Percentiles rank a stretch among this genome's conserved stretches.
These are phyloP conservation scores for Ips typographus DNA, from an alignment of 1,140 invertebrate species.

Conservation along the genomic window DNA sequence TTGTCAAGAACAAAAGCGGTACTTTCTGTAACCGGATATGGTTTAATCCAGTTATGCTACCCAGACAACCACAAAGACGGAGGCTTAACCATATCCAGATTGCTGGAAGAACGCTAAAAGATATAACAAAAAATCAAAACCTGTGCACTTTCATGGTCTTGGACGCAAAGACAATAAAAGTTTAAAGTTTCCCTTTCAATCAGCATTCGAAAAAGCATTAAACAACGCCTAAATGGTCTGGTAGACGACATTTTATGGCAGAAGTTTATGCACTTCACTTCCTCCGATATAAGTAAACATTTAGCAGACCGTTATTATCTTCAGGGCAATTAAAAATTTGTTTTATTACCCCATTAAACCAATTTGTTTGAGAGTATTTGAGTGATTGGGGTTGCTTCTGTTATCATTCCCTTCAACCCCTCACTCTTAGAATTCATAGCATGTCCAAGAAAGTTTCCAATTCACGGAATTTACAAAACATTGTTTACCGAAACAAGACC, in stretches of 20 bases:
- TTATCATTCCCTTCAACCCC: background rate
- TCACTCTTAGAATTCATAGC: background rate
- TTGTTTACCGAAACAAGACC: too few species aligned
- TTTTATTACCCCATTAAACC: slow-evolving; percentile 23
- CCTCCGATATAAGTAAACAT: slow-evolving; percentile 38
- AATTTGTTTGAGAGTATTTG: slow-evolving; percentile 17
- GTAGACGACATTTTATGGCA: slow-evolving; percentile 39
- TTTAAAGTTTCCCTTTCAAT: slow-evolving; percentile 40
- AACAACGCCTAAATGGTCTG: slow-evolving; percentile 16
- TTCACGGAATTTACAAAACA: too few species aligned
- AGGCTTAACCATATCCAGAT: slow-evolving; percentile 1
- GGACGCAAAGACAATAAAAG: slow-evolving; percentile 23
- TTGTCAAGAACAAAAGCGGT: slow-evolving; percentile 25
- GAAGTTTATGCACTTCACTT: slow-evolving; percentile 40
- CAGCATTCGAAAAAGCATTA: slow-evolving; percentile 30
- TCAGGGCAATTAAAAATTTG: slow-evolving; percentile 26
- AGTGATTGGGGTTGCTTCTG: slow-evolving; percentile 15
- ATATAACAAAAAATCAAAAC: too few species aligned
- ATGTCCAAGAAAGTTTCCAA: too few species aligned
- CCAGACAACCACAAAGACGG: background rate
- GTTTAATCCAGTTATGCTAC: slow-evolving; percentile 22
- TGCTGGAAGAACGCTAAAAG: background rate
- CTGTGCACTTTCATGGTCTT: too few species aligned
- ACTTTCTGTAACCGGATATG: slow-evolving; percentile 37
- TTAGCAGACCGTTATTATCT: slow-evolving; percentile 31